Percentiles rank a stretch among this genome's conserved stretches.
Evolutionary conservation across 2,888 invertebrate species (phyloP).

Genomic region (Torymus tubicola): DNA sequence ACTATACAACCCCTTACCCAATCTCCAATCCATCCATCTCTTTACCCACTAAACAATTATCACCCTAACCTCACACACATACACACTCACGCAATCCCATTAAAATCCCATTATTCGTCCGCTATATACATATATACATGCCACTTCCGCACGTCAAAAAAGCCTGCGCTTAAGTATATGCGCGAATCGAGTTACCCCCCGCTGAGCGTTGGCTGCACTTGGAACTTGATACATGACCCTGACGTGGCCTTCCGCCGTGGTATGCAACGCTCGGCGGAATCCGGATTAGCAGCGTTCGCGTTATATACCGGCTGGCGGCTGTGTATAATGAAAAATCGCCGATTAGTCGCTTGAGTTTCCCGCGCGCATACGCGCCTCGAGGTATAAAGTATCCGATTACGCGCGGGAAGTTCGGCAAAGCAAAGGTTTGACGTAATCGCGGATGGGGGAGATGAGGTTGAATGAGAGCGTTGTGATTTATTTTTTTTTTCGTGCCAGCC

Average conservation of each 20-base stretch:
- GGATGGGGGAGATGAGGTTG: background rate
- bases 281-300: constrained; percentile 25
- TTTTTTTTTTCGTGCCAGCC: background rate
- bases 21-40: too few relatives aligned
- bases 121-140: background rate
- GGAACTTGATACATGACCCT: constrained; percentile 75
- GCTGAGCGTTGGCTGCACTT: constrained; percentile 61
- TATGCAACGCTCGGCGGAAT: constrained; percentile 24
- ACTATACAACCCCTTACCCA: too few relatives aligned
- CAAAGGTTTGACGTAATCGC: constrained; percentile 4
- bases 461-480: background rate
- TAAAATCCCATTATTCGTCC: constrained; percentile 20
- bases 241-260: constrained; percentile 53
- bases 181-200: constrained; percentile 28
- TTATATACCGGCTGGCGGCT: background rate
- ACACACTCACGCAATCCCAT: background rate
- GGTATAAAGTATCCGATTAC: too few relatives aligned
- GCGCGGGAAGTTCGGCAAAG: too few relatives aligned
- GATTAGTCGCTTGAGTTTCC: constrained; percentile 29
- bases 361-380: background rate
- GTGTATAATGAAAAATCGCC: constrained; percentile 46
- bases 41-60: background rate
- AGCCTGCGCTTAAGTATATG: constrained; percentile 1
- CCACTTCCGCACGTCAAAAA: background rate
- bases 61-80: background rate